Evolutionary conservation across 2,113 vertebrate species (phyloP), one percentile per base, ranked within the genome.

Genomic region (Pipra filicauda): DNA sequence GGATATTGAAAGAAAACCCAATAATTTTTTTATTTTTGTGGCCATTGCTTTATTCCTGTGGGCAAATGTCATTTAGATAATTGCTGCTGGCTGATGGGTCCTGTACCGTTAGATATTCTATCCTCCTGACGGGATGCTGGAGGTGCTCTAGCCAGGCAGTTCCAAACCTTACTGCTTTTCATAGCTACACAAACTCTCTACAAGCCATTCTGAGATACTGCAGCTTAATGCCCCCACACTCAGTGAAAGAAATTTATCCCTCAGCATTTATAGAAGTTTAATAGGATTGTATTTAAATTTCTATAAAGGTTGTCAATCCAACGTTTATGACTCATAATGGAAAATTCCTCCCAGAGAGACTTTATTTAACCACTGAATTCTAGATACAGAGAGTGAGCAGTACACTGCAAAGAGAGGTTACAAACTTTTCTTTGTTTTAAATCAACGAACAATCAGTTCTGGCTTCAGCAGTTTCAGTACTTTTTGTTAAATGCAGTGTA

Each of bases 221-320:
- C 41, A 92, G 72, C 57, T 88, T 9, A 65, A 26, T 57, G 48
- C 82, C 55, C 18, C 83, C 12, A 0, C 85, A 91, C 15, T 2
- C 52, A 72, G n/a, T 13, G 49, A 48, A 78, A 86, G 64, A 74
- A 88, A 65, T 44, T 41, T 28, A 54, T 35, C 48, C 54, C 41
- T 84, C 85, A 85, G 87, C 19, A 0, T 66, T 94, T 66, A 81
- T 24, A 84, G 48, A 75, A 92, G 37, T 81, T 95, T 92, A 93
- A 89, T 24, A 64, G 49, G 41, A 69, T 58, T 93, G 74, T 49
- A 88, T 89, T 88, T 94, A 89, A 77, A 92, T 87, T 78, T 92
- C 88, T 87, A 51, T n/a, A 89, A 86, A 86, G 69, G 57, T 78
- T 91, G 90, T 97, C 95, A 91, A 41, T 92, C 88, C 57, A 65